phyloP scores from a whole-genome alignment of 2,113 vertebrate genomes.

The Calidris pugnax region DNA sequence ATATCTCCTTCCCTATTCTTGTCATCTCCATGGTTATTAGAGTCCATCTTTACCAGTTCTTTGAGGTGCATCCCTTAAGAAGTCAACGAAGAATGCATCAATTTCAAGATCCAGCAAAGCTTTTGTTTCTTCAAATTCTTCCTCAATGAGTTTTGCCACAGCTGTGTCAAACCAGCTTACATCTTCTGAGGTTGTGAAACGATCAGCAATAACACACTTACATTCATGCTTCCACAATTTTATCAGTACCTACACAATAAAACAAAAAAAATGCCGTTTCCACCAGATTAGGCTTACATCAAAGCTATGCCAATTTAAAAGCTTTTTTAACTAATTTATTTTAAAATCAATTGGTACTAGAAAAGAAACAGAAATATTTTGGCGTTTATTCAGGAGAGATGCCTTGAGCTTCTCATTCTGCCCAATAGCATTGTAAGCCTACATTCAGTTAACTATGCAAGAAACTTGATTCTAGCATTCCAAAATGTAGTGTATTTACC shows the following conservation, averaged over 20 bases:
- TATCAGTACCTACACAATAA: constrained; percentile 78
- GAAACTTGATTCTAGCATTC: neutral
- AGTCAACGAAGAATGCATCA: constrained; percentile 92
- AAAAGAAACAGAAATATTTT: neutral
- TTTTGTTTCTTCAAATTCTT: constrained; percentile 77
- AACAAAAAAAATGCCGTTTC: neutral
- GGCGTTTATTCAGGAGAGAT: neutral
- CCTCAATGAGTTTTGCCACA: constrained; percentile 78
- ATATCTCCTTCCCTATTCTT: neutral
- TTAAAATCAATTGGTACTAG: neutral
- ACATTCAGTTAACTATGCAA: neutral
- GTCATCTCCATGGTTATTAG: neutral
- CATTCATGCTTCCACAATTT: constrained; percentile 94
- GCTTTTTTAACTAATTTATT: neutral
- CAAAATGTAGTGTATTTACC: neutral
- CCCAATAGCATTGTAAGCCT: neutral
- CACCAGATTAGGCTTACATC: neutral
- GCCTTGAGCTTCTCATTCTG: neutral
- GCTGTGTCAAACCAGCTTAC: constrained; percentile 87
- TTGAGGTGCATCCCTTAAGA: constrained; percentile 87
- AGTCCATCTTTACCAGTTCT: constrained; percentile 78
- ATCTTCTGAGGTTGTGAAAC: constrained; percentile 86
- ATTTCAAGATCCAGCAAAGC: constrained; percentile 66
- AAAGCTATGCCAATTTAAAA: neutral
- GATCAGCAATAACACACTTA: constrained; percentile 91